Base-by-base conservation (phyloP, 2,113 vertebrate genomes). In the Poeciliopsis occidentalis region DNA sequence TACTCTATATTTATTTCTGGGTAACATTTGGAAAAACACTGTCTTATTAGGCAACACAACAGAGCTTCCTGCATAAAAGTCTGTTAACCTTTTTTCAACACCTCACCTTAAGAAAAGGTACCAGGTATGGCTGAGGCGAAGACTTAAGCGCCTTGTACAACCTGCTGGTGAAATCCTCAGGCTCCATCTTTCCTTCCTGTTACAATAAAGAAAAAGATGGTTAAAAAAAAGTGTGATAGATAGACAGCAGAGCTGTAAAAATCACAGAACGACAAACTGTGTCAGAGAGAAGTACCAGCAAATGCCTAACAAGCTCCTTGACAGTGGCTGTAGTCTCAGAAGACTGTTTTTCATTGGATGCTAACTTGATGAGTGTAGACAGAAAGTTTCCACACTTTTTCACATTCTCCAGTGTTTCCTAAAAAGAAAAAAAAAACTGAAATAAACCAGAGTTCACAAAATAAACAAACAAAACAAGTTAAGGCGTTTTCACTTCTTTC, bases 351-450 rank as follows among this genome's bases (percentile, higher is more conserved):
- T 96, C 96, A 80, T 94, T 96, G 13, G 97, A 98, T 51, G 97
- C 96, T 91, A 98, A 92, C 89, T 98, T 98, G 90, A 98, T 98
- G 84, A 98, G 89, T 0, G 97, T 98, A 7, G 96, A 98, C 65
- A 98, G 89, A 89, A 98, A 98, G 88, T 97, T 98, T 93, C 96
- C 95, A 83, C 97, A 98, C 89, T 98, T 98, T 89, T 98, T 98
- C 89, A 98, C 97, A 87, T 97, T 98, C 89, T 98, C 97, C 93
- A 98, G 95, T 2, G 96, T 97, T 94, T 98, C 97, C 97, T 98
- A 81, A 41, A 79, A 82, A 39, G 26, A 87, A 11, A 87, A 64
- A 4, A 31, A 61, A 57, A 47, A 37, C 2, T 47, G 13, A 47
- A 47, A 47, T 47, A 47, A 47, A 17, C 5, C 0, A 70, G 3